Evolutionary conservation across 2,113 vertebrate species (phyloP), one percentile per base, ranked within the genome.

Genomic region (Pipra filicauda): DNA sequence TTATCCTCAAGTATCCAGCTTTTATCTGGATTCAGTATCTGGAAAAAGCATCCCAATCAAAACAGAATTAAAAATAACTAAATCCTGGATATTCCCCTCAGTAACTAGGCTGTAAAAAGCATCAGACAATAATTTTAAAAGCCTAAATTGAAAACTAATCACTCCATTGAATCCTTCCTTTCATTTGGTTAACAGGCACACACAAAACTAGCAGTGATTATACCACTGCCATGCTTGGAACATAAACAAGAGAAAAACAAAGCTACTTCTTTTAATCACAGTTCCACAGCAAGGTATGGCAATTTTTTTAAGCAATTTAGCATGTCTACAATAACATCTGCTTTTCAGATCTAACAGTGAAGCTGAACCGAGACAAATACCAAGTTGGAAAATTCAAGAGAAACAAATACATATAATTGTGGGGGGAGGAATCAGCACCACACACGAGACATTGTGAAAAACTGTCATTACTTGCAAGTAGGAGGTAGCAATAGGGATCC

Each of bases 111-210:
- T 86, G 64, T 72, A 93, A 93, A 95, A 91, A 77, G 17, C 67
- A 84, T 44, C 48, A 91, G 67, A 93, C 88, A 91, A 95, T 92
- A 93, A 84, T 81, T 91, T 91, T 95, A 82, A 93, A 89, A 91
- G 91, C 82, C 88, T 90, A 93, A 96, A 96, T 88, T 90, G 85
- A 96, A 94, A 96, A 91, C 75, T 96, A 91, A 95, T 95, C 81
- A 95, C 77, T 93, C 73, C 61, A 91, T 66, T 95, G 91, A 95
- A 97, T 82, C 73, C 67, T 76, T 81, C 87, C 77, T 94, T 93
- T 95, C 89, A 95, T 85, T 88, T 94, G 54, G 77, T 79, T 96
- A 96, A 95, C 70, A 91, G 87, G 73, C 87, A 79, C 17, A 85
- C 8, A 82, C 66, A 88, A 82, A 85, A 76, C 66, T 46, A 93